Evolutionary conservation across 2,888 invertebrate genomes (phyloP), one percentile per base, ranked within the genome.

Genomic region (Spisula solida): DNA sequence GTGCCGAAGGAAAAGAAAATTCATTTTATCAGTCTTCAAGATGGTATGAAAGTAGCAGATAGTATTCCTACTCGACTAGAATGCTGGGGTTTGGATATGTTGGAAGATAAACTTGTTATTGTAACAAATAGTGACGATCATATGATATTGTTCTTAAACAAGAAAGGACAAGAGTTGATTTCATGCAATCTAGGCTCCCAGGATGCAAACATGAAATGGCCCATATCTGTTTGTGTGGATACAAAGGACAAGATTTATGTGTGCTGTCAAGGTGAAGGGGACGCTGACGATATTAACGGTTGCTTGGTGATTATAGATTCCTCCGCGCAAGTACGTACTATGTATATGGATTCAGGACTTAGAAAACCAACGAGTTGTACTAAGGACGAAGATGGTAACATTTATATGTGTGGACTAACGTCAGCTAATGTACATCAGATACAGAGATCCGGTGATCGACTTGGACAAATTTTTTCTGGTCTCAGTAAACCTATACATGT

Each of bases 131-230:
- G 90, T 81, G 92, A 92, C 83, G 89, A 90, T 29, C 92, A 92
- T 75, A 92, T 92, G 92, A 90, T 92, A 29, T 70, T 92, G 56
- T 90, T 92, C 25, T 60, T 90, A 8, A 92, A 90, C 83, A 88
- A 81, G 78, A 92, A 92, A 75, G 92, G 92, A 0, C 86, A 82
- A 18, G 92, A 92, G 51, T 82, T 92, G 6, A 89, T 90, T 16
- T 92, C 92, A 2, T 90, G 90, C 41, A 92, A 88, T 60, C 51
- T 92, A 12, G 92, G 92, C 1, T 90, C 92, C 8, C 92, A 92
- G 60, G 92, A 92, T 56, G 88, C 92, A 12, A 92, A 92, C 70
- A 90, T 92, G 90, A 92, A 92, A 84, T 92, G 92, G 92, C 92
- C 92, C 16, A 92, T 92, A 75, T 90, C 92, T 20, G 90, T 92